These are phyloP conservation scores for Cotesia congregata DNA, from an alignment of 2,888 invertebrate species.

Conservation along the genomic window DNA sequence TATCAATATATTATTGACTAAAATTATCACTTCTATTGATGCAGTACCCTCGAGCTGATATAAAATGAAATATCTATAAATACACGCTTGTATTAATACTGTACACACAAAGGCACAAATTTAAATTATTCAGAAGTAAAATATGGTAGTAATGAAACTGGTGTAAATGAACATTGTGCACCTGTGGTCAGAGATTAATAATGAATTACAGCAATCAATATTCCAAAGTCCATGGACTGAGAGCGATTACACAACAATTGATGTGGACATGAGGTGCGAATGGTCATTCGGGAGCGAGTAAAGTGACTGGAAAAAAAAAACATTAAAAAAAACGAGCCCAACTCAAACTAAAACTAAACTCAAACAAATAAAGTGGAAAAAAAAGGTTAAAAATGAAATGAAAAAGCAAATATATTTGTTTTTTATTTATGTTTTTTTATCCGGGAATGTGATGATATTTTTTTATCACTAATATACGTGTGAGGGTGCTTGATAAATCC, in stretches of 20 bases:
- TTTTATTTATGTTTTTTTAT: not conserved
- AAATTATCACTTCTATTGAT: not conserved
- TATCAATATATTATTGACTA: too few relatives aligned
- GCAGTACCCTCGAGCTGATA: not conserved
- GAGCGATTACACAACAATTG: conserved; percentile 14
- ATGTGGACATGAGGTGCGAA: conserved; percentile 9
- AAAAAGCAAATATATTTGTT: not conserved
- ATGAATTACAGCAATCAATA: conserved; percentile 30
- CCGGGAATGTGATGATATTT: conserved; percentile 3
- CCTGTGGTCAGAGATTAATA: conserved; percentile 29
- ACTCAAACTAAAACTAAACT: not conserved
- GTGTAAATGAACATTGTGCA: conserved; percentile 12
- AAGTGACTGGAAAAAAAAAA: not conserved
- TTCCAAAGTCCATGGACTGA: conserved; percentile 19
- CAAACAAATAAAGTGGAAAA: too few relatives aligned
- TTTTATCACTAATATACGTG: conserved; percentile 9
- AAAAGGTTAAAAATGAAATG: not conserved
- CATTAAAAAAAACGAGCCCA: not conserved
- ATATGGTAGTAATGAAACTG: conserved; percentile 21
- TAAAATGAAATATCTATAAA: conserved; percentile 4
- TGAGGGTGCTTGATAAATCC: conserved; percentile 9
- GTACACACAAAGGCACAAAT: not conserved
- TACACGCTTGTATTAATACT: conserved; percentile 1
- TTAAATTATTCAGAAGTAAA: conserved; percentile 6
- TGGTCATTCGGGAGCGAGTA: conserved; percentile 3